Conservation (phyloP, 2,888 invertebrate genomes). For the Melitaea athalia region DNA sequence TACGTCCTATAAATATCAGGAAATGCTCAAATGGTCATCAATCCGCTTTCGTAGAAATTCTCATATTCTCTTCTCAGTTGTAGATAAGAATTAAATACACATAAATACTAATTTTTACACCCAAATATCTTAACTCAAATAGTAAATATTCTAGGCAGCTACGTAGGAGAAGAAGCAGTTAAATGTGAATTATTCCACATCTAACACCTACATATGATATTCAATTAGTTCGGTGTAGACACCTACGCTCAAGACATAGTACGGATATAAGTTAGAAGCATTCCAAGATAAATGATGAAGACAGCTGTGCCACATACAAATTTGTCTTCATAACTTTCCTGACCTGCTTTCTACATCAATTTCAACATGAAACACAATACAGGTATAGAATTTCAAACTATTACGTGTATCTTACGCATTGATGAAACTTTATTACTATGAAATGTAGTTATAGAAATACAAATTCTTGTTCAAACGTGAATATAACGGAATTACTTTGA, state of each 20-base stretch:
- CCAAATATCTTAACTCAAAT: no score
- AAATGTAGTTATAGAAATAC: no score
- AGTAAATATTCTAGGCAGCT: not conserved
- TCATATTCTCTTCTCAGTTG: no score
- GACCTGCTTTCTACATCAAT: conserved; percentile 23
- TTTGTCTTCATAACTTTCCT: conserved; percentile 28
- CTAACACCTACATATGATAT: not conserved
- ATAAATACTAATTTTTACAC: no score
- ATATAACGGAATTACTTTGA: no score
- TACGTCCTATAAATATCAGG: no score
- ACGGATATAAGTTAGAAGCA: conserved; percentile 16
- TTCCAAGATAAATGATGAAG: conserved; percentile 21
- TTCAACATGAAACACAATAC: not conserved
- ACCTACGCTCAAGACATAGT: not conserved
- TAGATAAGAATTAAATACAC: no score
- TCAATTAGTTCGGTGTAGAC: not conserved
- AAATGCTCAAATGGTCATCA: no score
- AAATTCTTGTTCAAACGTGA: no score
- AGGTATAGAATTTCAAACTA: not conserved
- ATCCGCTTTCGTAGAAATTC: no score
- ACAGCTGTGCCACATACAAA: conserved; percentile 30
- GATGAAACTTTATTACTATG: not conserved
- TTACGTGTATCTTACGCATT: not conserved
- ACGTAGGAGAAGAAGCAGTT: not conserved
- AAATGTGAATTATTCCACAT: not conserved